Evolutionary conservation across 2,888 invertebrate species (phyloP).

Genomic region (Cheiracanthium punctorium): DNA sequence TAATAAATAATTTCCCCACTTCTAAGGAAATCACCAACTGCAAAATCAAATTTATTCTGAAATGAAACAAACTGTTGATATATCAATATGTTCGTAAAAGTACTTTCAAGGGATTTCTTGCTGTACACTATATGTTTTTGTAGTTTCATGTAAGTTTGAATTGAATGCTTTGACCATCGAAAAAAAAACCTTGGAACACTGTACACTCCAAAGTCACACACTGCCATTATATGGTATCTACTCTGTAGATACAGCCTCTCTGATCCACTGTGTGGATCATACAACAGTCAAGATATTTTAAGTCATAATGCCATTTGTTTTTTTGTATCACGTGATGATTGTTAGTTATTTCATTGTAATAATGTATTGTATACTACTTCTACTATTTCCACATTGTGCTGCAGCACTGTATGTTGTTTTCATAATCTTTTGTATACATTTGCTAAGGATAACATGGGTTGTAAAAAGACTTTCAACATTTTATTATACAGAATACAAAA

Average conservation of each 20-base stretch:
- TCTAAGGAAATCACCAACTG: no score
- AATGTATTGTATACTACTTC: constrained; percentile 40
- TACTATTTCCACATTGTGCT: constrained; percentile 40
- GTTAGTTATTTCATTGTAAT: constrained; percentile 26
- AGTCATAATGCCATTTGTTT: constrained; percentile 37
- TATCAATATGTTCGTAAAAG: neutral
- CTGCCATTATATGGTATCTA: constrained; percentile 47
- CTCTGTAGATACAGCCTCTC: constrained; percentile 15
- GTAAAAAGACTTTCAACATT: constrained; percentile 38
- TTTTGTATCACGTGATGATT: constrained; percentile 20
- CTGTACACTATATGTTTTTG: constrained; percentile 10
- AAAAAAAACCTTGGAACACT: constrained; percentile 24
- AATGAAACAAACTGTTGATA: no score
- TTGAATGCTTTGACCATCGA: constrained; percentile 38
- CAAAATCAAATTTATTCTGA: no score
- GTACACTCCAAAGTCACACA: constrained; percentile 22
- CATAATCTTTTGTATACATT: constrained; percentile 64
- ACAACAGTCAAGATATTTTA: constrained; percentile 41
- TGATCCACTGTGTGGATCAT: constrained; percentile 26
- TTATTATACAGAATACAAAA: constrained; percentile 62
- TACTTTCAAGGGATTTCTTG: constrained; percentile 33
- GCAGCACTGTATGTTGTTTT: constrained; percentile 45
- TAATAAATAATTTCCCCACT: no score
- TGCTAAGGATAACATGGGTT: constrained; percentile 65
- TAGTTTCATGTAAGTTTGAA: constrained; percentile 13